Base-by-base conservation (phyloP, 2,797 vertebrate species). In the Malurus splendens region DNA sequence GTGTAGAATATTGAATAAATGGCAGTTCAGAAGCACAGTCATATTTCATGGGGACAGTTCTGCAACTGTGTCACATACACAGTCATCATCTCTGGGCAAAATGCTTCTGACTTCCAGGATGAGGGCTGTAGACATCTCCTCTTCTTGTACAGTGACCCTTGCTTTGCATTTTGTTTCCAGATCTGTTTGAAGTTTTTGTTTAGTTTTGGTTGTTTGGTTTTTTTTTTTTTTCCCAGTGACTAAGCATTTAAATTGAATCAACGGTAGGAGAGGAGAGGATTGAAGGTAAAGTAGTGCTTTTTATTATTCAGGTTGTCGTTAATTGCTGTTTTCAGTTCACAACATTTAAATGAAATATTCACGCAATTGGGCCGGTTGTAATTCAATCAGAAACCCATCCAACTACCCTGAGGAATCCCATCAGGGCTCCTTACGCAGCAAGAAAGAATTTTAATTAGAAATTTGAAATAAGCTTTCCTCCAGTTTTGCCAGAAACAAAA, bases 361-460 rank as follows among this genome's bases (percentile, higher is more conserved):
- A 89, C 68, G 16, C 78, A 84, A 73, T 18, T 10, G 71, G 95
- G 83, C 68, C 88, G 75, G 90, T 65, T 92, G 88, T 60, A 77
- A 81, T 91, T 89, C 87, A 88, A 55, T 88, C 93, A 86, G 91
- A 94, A 90, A 71, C 72, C 61, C 65, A 89, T 90, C 84, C 87
- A 89, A 2, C 65, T 87, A 91, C 90, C 89, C 89, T 85, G 68
- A 93, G 89, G 90, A 91, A 90, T 92, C 87, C 89, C 84, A 93
- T 90, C 79, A 89, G 84, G 82, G 51, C 82, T 95, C 61, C 90
- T 93, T 67, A 90, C 6, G 0, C 71, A 76, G 85, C 82, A 80
- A 90, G 87, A 86, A 89, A 82, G 85, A 91, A 93, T 87, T 91
- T 89, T 91, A 94, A 95, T 94, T 92, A 94, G 79, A 88, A 90